phyloP scores from a whole-genome alignment of 2,113 vertebrate genomes.

The Mionectes macconnelli region DNA sequence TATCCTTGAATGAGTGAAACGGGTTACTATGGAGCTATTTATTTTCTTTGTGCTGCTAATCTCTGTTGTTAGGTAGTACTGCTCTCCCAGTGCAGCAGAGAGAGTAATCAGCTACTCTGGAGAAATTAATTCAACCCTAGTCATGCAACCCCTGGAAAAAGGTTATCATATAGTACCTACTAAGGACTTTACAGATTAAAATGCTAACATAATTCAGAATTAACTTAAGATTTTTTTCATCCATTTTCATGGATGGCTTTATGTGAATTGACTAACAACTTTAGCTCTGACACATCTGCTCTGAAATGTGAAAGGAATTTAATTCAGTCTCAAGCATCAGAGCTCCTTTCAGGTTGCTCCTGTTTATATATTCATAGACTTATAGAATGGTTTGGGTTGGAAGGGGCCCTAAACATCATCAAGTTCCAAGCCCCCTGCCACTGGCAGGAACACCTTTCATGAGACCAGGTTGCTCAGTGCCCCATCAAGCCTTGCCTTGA shows the following conservation, averaged over 20 bases:
- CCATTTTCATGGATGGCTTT: not conserved
- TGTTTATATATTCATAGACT: not conserved
- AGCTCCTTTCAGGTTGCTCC: not conserved
- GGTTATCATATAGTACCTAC: not conserved
- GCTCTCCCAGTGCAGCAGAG: not conserved
- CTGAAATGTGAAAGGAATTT: not conserved
- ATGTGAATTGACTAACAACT: not conserved
- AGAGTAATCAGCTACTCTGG: not conserved
- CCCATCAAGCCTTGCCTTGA: not conserved
- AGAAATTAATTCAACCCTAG: not conserved
- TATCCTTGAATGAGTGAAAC: not conserved
- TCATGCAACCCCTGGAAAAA: not conserved
- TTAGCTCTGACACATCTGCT: not conserved
- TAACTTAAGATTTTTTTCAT: not conserved
- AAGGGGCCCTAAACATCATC: not conserved
- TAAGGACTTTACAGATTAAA: not conserved
- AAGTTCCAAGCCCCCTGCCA: not conserved
- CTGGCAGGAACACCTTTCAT: not conserved
- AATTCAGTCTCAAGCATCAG: not conserved
- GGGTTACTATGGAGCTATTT: not conserved
- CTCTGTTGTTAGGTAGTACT: not conserved
- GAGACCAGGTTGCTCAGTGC: not conserved
- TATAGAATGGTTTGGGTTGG: not conserved
- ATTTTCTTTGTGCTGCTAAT: not conserved
- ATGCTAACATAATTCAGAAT: not conserved